Evolutionary conservation across 2,113 vertebrate genomes (phyloP), one percentile per base, ranked within the genome.

Genomic region (Trichomycterus rosablanca): DNA sequence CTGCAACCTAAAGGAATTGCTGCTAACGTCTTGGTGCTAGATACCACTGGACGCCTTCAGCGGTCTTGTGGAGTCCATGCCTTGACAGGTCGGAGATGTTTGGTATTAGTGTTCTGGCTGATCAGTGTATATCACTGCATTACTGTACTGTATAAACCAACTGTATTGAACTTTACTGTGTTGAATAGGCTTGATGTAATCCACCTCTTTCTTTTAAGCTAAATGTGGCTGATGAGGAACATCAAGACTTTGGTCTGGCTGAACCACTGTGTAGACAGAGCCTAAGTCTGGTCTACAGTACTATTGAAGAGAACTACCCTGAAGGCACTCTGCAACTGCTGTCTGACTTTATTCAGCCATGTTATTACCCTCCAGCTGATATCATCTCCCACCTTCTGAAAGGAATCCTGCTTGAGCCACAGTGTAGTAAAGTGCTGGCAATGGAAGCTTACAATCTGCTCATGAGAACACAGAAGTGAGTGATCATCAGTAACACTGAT

Each of bases 381-480:
- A 87, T 93, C 54, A 80, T 86, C 20, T 69, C 60, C 28, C 83
- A 95, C 73, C 83, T 97, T 39, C 76, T 97, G 63, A 81, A 59
- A 37, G 76, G 83, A 37, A 87, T 95, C 70, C 82, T 98, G 51
- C 83, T 94, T 30, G 80, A 82, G 58, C 70, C 73, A 0, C 79
- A 87, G 0, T 75, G 83, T 67, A 54, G 73, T 4, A 37, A 60
- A 35, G 81, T 88, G 22, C 72, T 88, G 40, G 79, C 85, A 16
- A 80, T 85, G 65, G 90, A 94, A 60, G 90, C 91, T 72, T 97
- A 90, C 74, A 84, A 81, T 65, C 80, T 94, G 32, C 81, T 98
- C 40, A 89, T 96, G 87, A 96, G 89, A 78, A 90, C 92, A 50
- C 96, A 98, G 73, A 89, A 88, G 95, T 98, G 82, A 12, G 86